Evolutionary conservation across 2,113 vertebrate genomes (phyloP).

Genomic region (Edolisoma coerulescens): DNA sequence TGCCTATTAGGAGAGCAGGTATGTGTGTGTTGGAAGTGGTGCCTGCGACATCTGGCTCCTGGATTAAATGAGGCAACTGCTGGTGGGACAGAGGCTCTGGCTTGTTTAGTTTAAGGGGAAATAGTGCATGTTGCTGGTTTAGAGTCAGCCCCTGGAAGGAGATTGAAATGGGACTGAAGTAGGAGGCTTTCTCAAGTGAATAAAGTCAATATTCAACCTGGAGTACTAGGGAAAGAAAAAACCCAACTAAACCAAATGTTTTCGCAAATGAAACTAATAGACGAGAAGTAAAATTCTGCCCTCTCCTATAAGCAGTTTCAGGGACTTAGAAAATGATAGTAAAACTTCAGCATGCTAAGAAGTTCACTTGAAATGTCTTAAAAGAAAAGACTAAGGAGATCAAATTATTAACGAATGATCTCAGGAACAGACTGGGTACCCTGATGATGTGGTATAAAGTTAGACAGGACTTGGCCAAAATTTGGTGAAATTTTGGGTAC

Average conservation of each 20-base stretch:
- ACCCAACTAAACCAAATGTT: not conserved
- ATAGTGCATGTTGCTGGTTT: not conserved
- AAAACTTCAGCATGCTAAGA: not conserved
- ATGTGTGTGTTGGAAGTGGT: accelerated
- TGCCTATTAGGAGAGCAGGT: not conserved
- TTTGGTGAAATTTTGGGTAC: not conserved
- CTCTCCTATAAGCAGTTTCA: not conserved
- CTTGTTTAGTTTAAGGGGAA: not conserved
- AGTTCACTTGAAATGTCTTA: not conserved
- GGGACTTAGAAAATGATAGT: not conserved
- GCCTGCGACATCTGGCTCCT: not conserved
- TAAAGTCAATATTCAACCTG: not conserved
- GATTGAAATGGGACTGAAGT: not conserved
- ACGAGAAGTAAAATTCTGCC: not conserved
- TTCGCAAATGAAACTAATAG: not conserved
- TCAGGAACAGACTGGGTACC: not conserved
- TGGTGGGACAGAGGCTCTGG: not conserved
- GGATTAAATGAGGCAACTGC: not conserved
- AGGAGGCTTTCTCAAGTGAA: not conserved
- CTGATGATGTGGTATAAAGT: not conserved
- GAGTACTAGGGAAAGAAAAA: not conserved
- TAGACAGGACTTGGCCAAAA: not conserved
- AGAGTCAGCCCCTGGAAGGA: not conserved
- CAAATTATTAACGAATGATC: not conserved
- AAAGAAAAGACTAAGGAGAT: not conserved